Evolutionary conservation across 1,140 invertebrate genomes (phyloP), one percentile per base, ranked within the genome.

Genomic region (Rhagoletis pomonella): DNA sequence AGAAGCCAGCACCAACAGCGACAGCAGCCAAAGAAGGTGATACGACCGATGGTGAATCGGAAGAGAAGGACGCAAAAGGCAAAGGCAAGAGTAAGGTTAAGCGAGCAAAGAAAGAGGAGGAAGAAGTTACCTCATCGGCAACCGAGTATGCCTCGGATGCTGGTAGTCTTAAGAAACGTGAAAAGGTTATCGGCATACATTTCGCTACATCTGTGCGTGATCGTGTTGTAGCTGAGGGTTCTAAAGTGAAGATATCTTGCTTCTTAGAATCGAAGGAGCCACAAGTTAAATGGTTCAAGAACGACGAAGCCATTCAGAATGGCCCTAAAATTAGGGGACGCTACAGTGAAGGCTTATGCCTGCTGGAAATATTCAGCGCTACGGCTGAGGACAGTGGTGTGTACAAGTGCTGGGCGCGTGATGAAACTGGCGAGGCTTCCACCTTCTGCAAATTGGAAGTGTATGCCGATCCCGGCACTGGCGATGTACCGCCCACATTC

Each of bases 171-270:
- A 12, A 93, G 89, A 88, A 92, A 91, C 91, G 92, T 6, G 92
- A 93, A 84, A 92, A 92, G 84, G 90, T 91, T 47, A 92, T 92
- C 55, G 92, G 89, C 29, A 92, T 93, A 17, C 90, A 93, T 85
- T 93, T 93, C n/a, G 89, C 89, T 44, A 90, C 92, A 5, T 91
- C 91, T 4, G 90, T 98, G 87, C 96, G 95, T 4, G 96, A 98
- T 91, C 95, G 96, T 88, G 96, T 96, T 10, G 96, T 96, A 5
- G 95, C 96, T 1, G 95, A 96, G 90, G 96, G 96, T 1, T 96
- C 96, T 10, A 94, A 95, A 87, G 95, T 97, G 3, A 96, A 96
- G 91, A 94, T 99, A 10, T 97, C 96, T 2, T 99, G 98, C 91
- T 96, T 96, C 89, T 95, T 98, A 3, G 95, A 98, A 88, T 97